Conservation (phyloP, 2,797 vertebrate species). For the Poeciliopsis infans region DNA sequence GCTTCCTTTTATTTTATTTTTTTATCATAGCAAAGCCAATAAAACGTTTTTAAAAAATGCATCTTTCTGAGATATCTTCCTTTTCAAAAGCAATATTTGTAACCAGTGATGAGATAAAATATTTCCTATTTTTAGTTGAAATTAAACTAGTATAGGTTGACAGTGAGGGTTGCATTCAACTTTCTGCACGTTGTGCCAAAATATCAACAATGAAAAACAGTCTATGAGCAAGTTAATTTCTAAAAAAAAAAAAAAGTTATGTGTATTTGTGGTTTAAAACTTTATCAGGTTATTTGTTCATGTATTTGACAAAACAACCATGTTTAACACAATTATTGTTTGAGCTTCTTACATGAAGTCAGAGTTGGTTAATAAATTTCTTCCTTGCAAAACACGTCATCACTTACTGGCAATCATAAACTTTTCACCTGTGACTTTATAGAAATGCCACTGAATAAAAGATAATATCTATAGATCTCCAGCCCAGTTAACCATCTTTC, state of each 20-base stretch:
- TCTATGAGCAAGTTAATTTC: not conserved
- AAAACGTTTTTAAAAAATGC: not conserved
- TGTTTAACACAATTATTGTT: not conserved
- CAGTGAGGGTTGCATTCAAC: not conserved
- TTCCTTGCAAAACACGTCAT: not conserved
- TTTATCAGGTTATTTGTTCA: not conserved
- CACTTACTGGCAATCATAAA: not conserved
- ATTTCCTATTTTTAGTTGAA: not conserved
- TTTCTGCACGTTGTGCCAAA: not conserved
- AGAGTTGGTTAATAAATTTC: not conserved
- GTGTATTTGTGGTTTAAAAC: not conserved
- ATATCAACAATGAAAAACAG: not conserved
- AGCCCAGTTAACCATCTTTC: not conserved
- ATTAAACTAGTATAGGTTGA: not conserved
- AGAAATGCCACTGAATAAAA: not conserved
- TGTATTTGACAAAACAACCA: not conserved
- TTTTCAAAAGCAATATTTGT: not conserved
- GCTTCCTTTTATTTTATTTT: not conserved
- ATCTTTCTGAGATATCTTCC: not conserved
- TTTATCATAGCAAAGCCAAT: not conserved
- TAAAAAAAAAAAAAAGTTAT: not conserved
- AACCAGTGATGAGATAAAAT: not conserved
- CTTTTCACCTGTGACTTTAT: not conserved
- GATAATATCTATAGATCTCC: not conserved
- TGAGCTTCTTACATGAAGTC: not conserved